Base-by-base conservation (phyloP, 2,888 invertebrate species). In the Limenitis camilla region DNA sequence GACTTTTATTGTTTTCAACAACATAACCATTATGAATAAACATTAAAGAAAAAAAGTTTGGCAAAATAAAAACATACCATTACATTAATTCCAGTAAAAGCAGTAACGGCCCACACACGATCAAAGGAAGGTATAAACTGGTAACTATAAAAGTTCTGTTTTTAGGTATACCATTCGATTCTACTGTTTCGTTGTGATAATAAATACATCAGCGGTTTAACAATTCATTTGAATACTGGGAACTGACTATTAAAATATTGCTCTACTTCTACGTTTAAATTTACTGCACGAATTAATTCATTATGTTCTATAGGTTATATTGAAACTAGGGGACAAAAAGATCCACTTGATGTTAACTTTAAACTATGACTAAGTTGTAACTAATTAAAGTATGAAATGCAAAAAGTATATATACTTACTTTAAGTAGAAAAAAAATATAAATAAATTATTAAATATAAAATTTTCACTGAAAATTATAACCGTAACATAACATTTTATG, bases 121-220 rank as follows among this genome's bases (percentile, higher is more conserved):
- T 78, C 81, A 78, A 79, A 81, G 74, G 64, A 56, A 58, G 59
- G 62, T 67, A 72, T 72, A 71, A 72, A 69, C 68, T 68, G 57
- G 62, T 67, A 71, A 69, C 79, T 70, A 76, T 78, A 80, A 80
- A 81, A 78, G 68, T 72, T 76, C 68, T 60, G 67, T 76, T 78
- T 81, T 79, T 73, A 74, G 76, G 76, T 78, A 77, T 73, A 77
- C 71, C 74, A 66, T 74, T 72, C 70, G 73, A 79, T 78, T 74
- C 70, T 69, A 50, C 49, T 74, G 65, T 74, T 74, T 80, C 68
- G 72, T 64, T 65, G 69, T 68, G 72, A 81, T 81, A 81, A 82
- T 83, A 83, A 83, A 83, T 77, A 79, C 71, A 80, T 83, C 82
- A 78, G 63, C 78, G 70, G 71, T 67, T 67, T 69, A 75, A 76